Evolutionary conservation across 1,140 invertebrate species (phyloP), one percentile per base, ranked within the genome.

Genomic region (Brachionus rubens): DNA sequence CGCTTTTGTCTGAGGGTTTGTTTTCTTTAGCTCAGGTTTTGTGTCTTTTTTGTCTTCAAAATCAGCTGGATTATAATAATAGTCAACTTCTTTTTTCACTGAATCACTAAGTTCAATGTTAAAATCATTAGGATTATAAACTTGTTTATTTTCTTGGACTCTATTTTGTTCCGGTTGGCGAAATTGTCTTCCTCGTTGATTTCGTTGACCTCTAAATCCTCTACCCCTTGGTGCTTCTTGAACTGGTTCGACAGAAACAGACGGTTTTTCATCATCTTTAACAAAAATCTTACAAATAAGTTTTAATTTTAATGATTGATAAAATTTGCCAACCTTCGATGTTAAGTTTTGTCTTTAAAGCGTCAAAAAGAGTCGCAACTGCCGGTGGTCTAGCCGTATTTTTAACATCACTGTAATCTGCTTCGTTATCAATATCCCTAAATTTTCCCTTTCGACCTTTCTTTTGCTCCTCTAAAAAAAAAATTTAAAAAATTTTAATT

Each of bases 51-150:
- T 59, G 10, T 59, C 54, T 59, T 59, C 54, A 59, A 59, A 59
- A 59, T 59, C 54, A 36, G 54, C 54, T 19, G 54, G 54, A 36
- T 59, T 40, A 16, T 59, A 59, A 16, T 59, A 59, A 59, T 36
- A 59, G 36, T 59, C 54, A 21, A 36, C 33, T 36, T 59, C 54
- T 12, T 56, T 56, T 4, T 16, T 33, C 21, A 33, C 16, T 1
- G 54, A 33, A 14, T 28, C 36, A 26, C 59, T 36, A 10, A 65
- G 59, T 24, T 41, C 59, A 65, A 46, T 14, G 24, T 41, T 43
- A 46, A 65, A 65, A 65, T 65, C 59, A 65, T 65, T 65, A 3
- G 59, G 59, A 43, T 65, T 41, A 28, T 65, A 65, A 43, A 65
- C 59, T 46, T 65, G 59, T 28, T 65, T 65, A 43, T 65, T 65